Conservation (phyloP, 2,888 invertebrate species). For the Perizoma flavofasciatum region DNA sequence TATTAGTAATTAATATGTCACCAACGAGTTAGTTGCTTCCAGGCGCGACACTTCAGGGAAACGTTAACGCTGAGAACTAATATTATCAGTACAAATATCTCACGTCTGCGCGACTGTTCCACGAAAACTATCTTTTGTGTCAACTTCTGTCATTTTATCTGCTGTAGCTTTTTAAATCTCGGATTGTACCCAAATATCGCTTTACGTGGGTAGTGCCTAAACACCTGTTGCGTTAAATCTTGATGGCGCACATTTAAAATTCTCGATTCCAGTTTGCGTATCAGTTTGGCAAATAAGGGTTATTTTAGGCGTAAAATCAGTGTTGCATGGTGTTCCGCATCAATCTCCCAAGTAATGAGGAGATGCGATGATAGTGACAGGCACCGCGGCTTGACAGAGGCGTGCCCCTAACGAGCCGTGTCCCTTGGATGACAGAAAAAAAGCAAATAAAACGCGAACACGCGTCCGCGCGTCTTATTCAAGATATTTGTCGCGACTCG, state of each 20-base stretch:
- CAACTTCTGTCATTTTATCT: constrained; percentile 59
- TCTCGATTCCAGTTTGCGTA: constrained; percentile 34
- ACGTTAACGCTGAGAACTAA: constrained; percentile 59
- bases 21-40: constrained; percentile 46
- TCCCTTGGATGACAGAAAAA: constrained; percentile 40
- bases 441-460: constrained; percentile 34
- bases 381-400: constrained; percentile 48
- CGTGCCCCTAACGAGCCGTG: constrained; percentile 60
- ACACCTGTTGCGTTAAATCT: constrained; percentile 55
- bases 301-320: constrained; percentile 50
- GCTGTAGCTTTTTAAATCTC: constrained; percentile 57
- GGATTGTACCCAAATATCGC: constrained; percentile 54
- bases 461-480: constrained; percentile 44
- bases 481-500: constrained; percentile 58
- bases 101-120: constrained; percentile 66
- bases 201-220: constrained; percentile 43
- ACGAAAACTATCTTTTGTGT: constrained; percentile 60
- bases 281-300: constrained; percentile 39
- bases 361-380: constrained; percentile 62
- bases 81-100: constrained; percentile 78
- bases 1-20: constrained; percentile 71
- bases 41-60: constrained; percentile 65
- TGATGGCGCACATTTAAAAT: constrained; percentile 35
- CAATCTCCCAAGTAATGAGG: constrained; percentile 61
- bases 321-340: constrained; percentile 52